Conservation (phyloP, 2,797 vertebrate genomes). For the Coregonus suidteri region DNA sequence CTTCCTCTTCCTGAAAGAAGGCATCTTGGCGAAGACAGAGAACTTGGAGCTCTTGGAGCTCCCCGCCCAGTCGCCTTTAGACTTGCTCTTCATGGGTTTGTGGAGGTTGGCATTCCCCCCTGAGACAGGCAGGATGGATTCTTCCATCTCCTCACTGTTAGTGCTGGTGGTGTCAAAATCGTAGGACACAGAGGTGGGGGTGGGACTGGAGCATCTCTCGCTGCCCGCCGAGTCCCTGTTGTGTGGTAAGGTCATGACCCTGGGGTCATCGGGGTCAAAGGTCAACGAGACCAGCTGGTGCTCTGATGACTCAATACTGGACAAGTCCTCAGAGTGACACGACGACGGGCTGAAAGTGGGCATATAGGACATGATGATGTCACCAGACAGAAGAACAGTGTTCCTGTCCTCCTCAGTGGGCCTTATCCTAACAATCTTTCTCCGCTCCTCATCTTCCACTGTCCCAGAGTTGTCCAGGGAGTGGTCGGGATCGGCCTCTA, state of each 20-base stretch:
- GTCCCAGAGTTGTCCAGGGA: conserved; percentile 38
- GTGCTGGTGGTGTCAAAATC: conserved; percentile 57
- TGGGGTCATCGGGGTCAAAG: conserved; percentile 25
- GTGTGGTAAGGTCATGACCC: conserved; percentile 32
- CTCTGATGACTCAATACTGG: conserved; percentile 38
- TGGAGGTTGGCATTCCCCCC: conserved; percentile 53
- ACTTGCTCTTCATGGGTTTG: conserved; percentile 66
- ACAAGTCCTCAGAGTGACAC: conserved; percentile 20
- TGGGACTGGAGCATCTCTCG: conserved; percentile 36
- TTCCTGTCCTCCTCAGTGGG: conserved; percentile 34
- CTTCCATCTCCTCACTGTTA: conserved; percentile 52
- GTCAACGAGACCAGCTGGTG: conserved; percentile 21
- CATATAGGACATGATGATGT: conserved; percentile 7
- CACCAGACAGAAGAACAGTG: conserved; percentile 21
- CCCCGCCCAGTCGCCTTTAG: conserved; percentile 47
- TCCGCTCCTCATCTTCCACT: conserved; percentile 10
- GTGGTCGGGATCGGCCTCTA: conserved; percentile 53
- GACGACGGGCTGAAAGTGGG: conserved; percentile 9
- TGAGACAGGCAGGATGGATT: conserved; percentile 27
- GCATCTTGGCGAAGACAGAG: conserved; percentile 78
- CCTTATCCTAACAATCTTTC: conserved; percentile 30
- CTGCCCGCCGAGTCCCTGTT: conserved; percentile 29
- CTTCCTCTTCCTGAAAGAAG: conserved; percentile 74
- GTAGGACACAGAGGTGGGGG: conserved; percentile 38
- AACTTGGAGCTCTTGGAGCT: conserved; percentile 69